These are phyloP conservation scores for Molanna angustata DNA, from an alignment of 2,888 invertebrate species.

Conservation along the genomic window DNA sequence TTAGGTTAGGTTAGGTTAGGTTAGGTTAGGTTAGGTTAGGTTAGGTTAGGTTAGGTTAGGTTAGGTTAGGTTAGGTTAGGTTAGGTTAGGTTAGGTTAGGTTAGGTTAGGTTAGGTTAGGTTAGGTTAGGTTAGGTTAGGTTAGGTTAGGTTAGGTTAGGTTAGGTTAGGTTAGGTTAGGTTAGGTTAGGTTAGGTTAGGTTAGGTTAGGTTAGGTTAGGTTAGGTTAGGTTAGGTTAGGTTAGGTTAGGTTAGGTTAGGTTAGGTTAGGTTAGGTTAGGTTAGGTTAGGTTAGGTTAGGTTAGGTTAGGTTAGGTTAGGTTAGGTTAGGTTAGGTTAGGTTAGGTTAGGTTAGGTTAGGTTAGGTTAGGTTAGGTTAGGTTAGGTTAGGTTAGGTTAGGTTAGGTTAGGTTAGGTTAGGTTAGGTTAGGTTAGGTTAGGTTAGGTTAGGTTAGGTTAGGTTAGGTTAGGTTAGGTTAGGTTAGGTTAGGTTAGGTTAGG, in stretches of 20 bases:
- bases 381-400: constrained; percentile 14
- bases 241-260: background rate
- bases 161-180: constrained; percentile 7
- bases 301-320: constrained; percentile 7
- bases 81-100: constrained; percentile 6
- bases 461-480: constrained; percentile 12
- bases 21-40: constrained; percentile 7
- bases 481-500: constrained; percentile 23
- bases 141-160: constrained; percentile 10
- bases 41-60: constrained; percentile 7
- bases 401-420: constrained; percentile 11
- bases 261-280: constrained; percentile 7
- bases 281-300: constrained; percentile 7
- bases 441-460: constrained; percentile 12
- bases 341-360: constrained; percentile 7
- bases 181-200: background rate
- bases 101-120: constrained; percentile 12
- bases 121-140: constrained; percentile 9
- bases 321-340: constrained; percentile 13
- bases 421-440: constrained; percentile 12
- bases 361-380: constrained; percentile 5
- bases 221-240: constrained; percentile 5
- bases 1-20: constrained; percentile 7
- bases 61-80: constrained; percentile 7
- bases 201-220: constrained; percentile 7